A percentile compares a stretch with the other conserved stretches of the same genome.
Conservation (phyloP, 2,797 vertebrate genomes). For the Neomorphus geoffroyi region DNA sequence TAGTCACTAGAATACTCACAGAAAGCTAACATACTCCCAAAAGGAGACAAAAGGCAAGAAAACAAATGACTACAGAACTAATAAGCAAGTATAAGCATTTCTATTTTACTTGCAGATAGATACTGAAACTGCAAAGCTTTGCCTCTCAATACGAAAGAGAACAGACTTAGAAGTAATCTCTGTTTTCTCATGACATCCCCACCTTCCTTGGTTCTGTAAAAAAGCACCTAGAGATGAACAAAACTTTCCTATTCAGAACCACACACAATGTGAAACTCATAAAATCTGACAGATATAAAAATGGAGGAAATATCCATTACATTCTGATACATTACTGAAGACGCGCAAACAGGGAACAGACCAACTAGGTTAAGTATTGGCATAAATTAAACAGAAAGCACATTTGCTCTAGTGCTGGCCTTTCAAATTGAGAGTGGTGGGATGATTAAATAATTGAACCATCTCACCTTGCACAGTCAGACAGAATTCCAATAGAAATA, state of each 20-base stretch:
- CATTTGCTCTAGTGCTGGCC: conserved; percentile 31
- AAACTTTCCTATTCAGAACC: conserved; percentile 1
- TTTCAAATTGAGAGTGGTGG: conserved; percentile 48
- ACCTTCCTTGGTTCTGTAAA: not conserved
- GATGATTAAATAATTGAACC: conserved; percentile 56
- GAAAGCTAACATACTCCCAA: not conserved
- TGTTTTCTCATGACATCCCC: not conserved
- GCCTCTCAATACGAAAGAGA: not conserved
- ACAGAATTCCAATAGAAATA: conserved; percentile 42
- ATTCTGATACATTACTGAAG: conserved; percentile 10
- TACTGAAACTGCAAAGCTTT: not conserved
- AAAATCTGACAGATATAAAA: conserved; percentile 39
- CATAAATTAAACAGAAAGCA: conserved; percentile 67
- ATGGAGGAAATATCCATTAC: conserved; percentile 23
- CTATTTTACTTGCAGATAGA: not conserved
- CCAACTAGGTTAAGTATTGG: conserved; percentile 48
- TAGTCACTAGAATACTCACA: not conserved
- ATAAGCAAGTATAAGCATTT: not conserved
- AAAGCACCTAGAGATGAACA: not conserved
- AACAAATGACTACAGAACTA: not conserved
- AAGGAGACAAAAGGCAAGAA: not conserved
- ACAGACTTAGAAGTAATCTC: not conserved
- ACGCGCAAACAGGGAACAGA: conserved; percentile 7
- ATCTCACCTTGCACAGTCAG: conserved; percentile 43
- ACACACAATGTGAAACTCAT: not conserved